Conservation (phyloP, 30 jellyfish, hydroid and myxozoan genomes). For the Turritopsis dohrnii region DNA sequence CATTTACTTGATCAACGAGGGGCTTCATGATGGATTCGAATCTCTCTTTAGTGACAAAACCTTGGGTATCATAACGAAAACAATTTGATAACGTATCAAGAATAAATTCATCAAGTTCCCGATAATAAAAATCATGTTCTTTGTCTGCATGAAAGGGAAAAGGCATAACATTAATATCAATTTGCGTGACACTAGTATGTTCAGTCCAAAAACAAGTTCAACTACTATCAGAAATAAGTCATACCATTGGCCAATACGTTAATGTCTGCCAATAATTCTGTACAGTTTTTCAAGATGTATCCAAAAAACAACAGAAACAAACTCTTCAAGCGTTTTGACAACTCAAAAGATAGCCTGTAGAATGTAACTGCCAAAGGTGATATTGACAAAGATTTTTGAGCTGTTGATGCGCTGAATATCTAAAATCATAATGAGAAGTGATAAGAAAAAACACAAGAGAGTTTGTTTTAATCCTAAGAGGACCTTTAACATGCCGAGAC, state of each 20-base stretch:
- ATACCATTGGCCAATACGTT: conserved; percentile 29
- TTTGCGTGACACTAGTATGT: background rate
- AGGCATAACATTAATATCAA: background rate
- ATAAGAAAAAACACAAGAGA: background rate
- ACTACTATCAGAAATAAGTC: background rate
- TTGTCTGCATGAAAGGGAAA: background rate
- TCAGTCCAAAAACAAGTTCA: background rate
- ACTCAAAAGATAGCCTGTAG: conserved; percentile 48
- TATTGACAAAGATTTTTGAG: background rate
- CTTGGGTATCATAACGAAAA: conserved; percentile 60
- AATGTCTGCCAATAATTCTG: conserved; percentile 45
- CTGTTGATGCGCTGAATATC: background rate
- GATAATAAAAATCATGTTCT: background rate
- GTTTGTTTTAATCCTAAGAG: background rate
- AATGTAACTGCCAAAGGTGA: conserved; percentile 18
- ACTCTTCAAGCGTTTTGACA: conserved; percentile 61
- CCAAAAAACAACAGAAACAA: conserved; percentile 77
- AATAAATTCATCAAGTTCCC: conserved; percentile 26
- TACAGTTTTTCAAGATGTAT: conserved; percentile 49
- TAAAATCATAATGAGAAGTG: background rate
- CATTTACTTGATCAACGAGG: conserved; percentile 87
- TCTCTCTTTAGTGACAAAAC: conserved; percentile 68
- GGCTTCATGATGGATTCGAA: conserved; percentile 63
- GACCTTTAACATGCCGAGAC: background rate
- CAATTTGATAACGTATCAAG: conserved; percentile 47